Evolutionary conservation across 2,113 vertebrate species (phyloP), one percentile per base, ranked within the genome.

Genomic region (Lanius collurio): DNA sequence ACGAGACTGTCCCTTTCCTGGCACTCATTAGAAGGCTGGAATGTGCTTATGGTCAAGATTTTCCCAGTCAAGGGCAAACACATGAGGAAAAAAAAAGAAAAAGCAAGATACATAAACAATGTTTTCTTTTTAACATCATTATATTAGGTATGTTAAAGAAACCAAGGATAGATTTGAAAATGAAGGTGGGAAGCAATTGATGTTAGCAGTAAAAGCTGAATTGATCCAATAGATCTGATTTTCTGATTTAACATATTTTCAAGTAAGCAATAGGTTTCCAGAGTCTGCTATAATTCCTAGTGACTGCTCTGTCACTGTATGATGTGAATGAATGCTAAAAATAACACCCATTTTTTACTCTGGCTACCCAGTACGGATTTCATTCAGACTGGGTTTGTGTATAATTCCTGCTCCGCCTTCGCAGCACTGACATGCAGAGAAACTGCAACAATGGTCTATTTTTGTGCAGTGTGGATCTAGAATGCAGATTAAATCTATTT

Each of bases 291-390:
- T 56, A 64, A 55, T 83, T 93, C 17, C 68, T 35, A 46, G 31
- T 3, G 24, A 23, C 64, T 68, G 17, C 65, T 96, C 60, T 93
- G 33, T 52, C 30, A 44, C 39, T 89, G 3, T n/a, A 15, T 22
- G 8, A 56, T 68, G 62, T 75, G 73, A 96, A 89, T 76, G 31
- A 95, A 87, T 63, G 56, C 65, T 87, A 89, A 91, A 94, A 89
- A 91, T 79, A 95, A 85, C 35, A 41, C 41, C 35, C 3, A 7
- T 50, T 89, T 47, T 64, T 7, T 64, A 15, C 46, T 62, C 65
- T 89, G 81, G 83, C 62, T 91, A 65, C 44, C 16, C n/a, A 27
- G 63, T 27, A 50, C 0, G 1, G 31, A 57, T 76, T 91, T 93
- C 74, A 69, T 79, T 95, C 81, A 94, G 65, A 42, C 62, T 55